Evolutionary conservation across 2,797 vertebrate genomes (phyloP).

Genomic region (Chelonia mydas): DNA sequence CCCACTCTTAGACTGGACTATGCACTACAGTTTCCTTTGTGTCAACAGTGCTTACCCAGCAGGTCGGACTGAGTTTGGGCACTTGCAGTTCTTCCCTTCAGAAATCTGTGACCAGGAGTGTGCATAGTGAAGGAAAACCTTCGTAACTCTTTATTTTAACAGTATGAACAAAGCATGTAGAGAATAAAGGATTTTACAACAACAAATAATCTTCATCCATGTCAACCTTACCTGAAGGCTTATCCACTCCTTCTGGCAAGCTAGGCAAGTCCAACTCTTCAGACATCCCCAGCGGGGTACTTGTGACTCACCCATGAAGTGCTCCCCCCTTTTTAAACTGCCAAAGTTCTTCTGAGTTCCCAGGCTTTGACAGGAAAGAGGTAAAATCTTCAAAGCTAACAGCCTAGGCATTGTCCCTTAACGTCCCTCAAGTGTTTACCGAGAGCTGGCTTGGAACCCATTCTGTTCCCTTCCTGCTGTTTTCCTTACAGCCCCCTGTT

Average conservation of each 20-base stretch:
- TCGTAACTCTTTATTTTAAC: constrained; percentile 15
- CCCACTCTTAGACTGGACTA: too few relatives aligned
- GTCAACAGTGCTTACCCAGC: too few relatives aligned
- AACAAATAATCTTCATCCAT: background rate
- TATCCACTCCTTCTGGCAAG: constrained; percentile 53
- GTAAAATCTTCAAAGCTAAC: constrained; percentile 44
- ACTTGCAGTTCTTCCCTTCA: fast-evolving
- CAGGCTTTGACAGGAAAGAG: constrained; percentile 38
- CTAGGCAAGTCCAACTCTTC: constrained; percentile 45
- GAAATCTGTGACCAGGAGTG: background rate
- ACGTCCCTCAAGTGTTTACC: background rate
- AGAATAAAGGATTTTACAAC: constrained; percentile 32
- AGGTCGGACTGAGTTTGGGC: background rate
- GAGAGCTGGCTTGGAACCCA: background rate
- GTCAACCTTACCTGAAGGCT: constrained; percentile 59
- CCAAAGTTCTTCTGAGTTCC: constrained; percentile 31
- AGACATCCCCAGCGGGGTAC: constrained; percentile 69
- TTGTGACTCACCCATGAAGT: constrained; percentile 55
- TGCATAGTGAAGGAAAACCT: background rate
- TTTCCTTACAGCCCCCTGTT: background rate
- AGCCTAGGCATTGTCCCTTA: background rate
- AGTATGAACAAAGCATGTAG: background rate
- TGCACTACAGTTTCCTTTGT: too few relatives aligned
- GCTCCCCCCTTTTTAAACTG: constrained; percentile 62
- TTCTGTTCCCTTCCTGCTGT: background rate